Evolutionary conservation across 1,140 invertebrate species (phyloP).

Genomic region (Halyomorpha halys): DNA sequence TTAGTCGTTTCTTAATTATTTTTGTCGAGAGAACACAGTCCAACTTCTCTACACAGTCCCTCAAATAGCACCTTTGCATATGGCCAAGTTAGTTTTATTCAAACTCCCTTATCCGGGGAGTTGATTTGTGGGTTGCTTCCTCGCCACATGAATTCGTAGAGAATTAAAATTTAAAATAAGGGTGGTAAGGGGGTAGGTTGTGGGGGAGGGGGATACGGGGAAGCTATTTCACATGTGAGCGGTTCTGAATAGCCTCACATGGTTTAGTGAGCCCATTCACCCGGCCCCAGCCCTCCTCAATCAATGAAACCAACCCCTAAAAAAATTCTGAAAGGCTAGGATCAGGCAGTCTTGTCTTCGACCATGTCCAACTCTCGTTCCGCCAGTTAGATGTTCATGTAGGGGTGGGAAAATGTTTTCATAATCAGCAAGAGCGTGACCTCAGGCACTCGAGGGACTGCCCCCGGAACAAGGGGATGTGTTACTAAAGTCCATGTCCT

Average conservation of each 20-base stretch:
- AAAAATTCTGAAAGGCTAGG: not conserved
- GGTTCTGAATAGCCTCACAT: not conserved
- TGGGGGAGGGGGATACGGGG: not conserved
- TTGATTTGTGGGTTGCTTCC: slow-evolving; percentile 1
- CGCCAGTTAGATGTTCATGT: too few relatives aligned
- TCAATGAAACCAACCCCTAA: slow-evolving; percentile 7
- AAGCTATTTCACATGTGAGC: slow-evolving; percentile 11
- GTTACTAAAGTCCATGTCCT: too few relatives aligned
- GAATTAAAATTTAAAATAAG: slow-evolving; percentile 10
- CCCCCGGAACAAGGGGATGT: too few relatives aligned
- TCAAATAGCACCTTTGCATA: too few relatives aligned
- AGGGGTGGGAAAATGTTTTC: too few relatives aligned
- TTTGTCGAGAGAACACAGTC: too few relatives aligned
- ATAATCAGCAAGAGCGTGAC: too few relatives aligned
- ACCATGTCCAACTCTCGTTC: not conserved
- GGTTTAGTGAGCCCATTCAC: slow-evolving; percentile 11
- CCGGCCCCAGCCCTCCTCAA: slow-evolving; percentile 3
- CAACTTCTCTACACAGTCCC: too few relatives aligned
- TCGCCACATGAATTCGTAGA: slow-evolving; percentile 7
- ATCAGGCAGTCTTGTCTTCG: not conserved
- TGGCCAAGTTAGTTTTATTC: not conserved
- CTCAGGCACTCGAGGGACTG: too few relatives aligned
- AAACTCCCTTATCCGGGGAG: not conserved
- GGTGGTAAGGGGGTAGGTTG: not conserved
- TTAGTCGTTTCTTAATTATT: too few relatives aligned